Conservation (phyloP, 2,888 invertebrate genomes). For the Steinernema scapterisci region DNA sequence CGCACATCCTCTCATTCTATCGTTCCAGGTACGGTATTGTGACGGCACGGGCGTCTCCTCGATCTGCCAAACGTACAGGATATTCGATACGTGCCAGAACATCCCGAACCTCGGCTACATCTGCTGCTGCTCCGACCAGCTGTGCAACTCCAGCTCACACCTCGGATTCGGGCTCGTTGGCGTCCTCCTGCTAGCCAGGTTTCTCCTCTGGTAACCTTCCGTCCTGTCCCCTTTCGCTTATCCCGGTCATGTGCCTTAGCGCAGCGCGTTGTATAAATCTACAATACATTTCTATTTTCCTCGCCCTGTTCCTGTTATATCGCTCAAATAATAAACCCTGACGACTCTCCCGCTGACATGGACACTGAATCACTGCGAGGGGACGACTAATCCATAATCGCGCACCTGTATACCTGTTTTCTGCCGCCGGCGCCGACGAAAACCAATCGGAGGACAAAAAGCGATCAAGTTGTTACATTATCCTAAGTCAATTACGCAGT, state of each 20-base stretch:
- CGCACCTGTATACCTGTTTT: slow-evolving; percentile 17
- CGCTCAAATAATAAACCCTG: slow-evolving; percentile 26
- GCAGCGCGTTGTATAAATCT: slow-evolving; percentile 24
- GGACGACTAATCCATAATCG: slow-evolving; percentile 23
- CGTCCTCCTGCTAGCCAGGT: background rate
- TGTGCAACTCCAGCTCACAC: slow-evolving; percentile 40
- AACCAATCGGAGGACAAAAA: slow-evolving; percentile 14
- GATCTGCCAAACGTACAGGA: slow-evolving; percentile 64
- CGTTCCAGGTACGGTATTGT: slow-evolving; percentile 63
- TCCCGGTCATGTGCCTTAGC: slow-evolving; percentile 30
- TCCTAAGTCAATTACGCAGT: slow-evolving; percentile 3
- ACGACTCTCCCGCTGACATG: background rate
- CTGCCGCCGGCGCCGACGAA: background rate
- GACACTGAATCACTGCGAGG: slow-evolving; percentile 17
- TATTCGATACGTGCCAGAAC: slow-evolving; percentile 61
- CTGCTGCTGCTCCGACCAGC: slow-evolving; percentile 60
- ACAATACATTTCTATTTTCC: slow-evolving; percentile 23
- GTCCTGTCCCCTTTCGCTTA: background rate
- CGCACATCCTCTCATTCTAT: no score
- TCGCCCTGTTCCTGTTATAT: background rate
- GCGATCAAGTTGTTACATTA: slow-evolving; percentile 17
- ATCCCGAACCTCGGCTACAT: slow-evolving; percentile 63
- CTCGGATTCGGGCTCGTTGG: slow-evolving; percentile 21
- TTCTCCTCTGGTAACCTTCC: background rate
- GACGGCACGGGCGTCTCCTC: slow-evolving; percentile 63